These are phyloP conservation scores for Peromyscus eremicus DNA, from an alignment of 2,797 vertebrate species.

Conservation along the genomic window DNA sequence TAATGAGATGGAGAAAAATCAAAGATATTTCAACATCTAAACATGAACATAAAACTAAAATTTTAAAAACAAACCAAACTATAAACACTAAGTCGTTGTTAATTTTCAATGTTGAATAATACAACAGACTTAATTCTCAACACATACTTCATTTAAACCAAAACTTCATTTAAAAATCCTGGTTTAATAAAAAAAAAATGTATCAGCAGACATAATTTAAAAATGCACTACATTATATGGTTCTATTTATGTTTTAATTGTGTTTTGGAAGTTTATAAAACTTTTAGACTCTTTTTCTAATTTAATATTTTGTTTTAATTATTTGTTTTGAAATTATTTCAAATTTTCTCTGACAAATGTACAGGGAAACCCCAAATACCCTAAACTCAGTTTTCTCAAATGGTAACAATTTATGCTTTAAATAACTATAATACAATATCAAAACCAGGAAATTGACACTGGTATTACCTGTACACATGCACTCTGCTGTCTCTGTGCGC, in stretches of 20 bases:
- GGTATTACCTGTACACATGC: too few relatives aligned
- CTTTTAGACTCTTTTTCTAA: slow-evolving; percentile 34
- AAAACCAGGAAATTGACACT: too few relatives aligned
- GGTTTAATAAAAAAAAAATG: slow-evolving; percentile 10
- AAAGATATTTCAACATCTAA: slow-evolving; percentile 74
- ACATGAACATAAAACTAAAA: slow-evolving; percentile 5
- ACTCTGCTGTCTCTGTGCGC: too few relatives aligned
- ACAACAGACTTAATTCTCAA: slow-evolving; percentile 81
- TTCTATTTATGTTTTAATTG: slow-evolving; percentile 81
- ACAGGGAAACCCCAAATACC: too few relatives aligned
- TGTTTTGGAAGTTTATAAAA: slow-evolving; percentile 83
- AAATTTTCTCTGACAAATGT: too few relatives aligned
- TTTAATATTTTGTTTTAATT: too few relatives aligned
- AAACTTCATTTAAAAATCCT: slow-evolving; percentile 82
- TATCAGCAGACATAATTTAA: slow-evolving; percentile 83
- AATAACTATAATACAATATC: too few relatives aligned
- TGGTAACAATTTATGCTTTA: too few relatives aligned
- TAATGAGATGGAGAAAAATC: not conserved
- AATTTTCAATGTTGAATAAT: slow-evolving; percentile 66
- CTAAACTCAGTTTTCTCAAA: too few relatives aligned
- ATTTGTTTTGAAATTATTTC: too few relatives aligned
- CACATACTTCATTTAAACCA: too few relatives aligned
- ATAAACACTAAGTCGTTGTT: slow-evolving; percentile 69
- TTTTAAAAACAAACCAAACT: slow-evolving; percentile 3
- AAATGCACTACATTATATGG: slow-evolving; percentile 77